Conservation (phyloP, 2,888 invertebrate species). For the Diabrotica balteata region DNA sequence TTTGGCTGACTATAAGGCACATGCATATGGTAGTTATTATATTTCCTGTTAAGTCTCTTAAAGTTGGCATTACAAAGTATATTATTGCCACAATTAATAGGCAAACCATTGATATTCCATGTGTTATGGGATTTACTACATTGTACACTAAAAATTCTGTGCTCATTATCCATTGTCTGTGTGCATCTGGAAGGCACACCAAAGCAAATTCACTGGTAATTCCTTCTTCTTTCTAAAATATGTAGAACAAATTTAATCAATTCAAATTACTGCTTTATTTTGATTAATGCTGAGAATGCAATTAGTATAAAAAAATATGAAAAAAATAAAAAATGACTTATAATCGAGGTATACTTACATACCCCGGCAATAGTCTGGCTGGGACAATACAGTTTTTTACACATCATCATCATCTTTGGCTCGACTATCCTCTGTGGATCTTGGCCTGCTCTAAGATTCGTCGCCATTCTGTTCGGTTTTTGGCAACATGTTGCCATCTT, state of each 20-base stretch:
- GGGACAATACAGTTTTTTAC: no score
- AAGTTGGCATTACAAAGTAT: constrained; percentile 83
- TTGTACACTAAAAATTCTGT: constrained; percentile 77
- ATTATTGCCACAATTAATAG: constrained; percentile 77
- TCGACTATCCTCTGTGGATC: no score
- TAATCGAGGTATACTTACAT: background rate
- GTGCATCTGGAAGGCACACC: constrained; percentile 75
- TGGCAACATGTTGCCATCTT: no score
- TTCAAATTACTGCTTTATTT: background rate
- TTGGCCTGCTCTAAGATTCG: no score
- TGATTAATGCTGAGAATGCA: no score
- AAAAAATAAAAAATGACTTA: constrained; percentile 10
- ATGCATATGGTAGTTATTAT: constrained; percentile 83
- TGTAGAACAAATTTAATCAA: constrained; percentile 11
- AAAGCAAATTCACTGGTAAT: constrained; percentile 73
- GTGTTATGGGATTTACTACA: constrained; percentile 79
- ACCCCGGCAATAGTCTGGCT: background rate
- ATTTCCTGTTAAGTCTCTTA: constrained; percentile 83
- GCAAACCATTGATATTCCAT: constrained; percentile 74
- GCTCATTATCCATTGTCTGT: constrained; percentile 73
- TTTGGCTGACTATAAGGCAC: constrained; percentile 79
- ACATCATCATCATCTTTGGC: no score
- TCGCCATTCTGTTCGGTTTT: no score
- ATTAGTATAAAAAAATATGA: background rate
- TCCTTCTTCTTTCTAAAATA: constrained; percentile 50